These are phyloP conservation scores for Luffia ferchaultella DNA, from an alignment of 2,888 invertebrate species.

Conservation along the genomic window DNA sequence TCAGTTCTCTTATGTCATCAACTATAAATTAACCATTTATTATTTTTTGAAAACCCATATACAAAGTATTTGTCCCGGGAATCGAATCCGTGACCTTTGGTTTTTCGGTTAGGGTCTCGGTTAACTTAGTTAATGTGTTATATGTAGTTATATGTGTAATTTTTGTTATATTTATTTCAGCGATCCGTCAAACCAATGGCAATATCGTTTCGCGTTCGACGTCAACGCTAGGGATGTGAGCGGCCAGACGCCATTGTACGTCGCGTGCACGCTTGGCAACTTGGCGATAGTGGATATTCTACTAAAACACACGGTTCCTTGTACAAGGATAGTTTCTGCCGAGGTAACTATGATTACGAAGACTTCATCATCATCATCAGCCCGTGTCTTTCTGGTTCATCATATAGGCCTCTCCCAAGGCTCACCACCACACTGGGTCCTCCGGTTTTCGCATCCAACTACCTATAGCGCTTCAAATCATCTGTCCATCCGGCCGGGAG, in stretches of 20 bases:
- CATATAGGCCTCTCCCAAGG: too few species aligned
- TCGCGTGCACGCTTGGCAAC: slow-evolving; percentile 87
- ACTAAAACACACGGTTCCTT: slow-evolving; percentile 70
- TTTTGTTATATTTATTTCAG: slow-evolving; percentile 35
- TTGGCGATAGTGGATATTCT: slow-evolving; percentile 79
- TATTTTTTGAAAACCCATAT: not conserved
- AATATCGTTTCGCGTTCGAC: slow-evolving; percentile 91
- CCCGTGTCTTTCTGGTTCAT: too few species aligned
- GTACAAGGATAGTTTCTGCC: not conserved
- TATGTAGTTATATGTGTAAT: too few species aligned
- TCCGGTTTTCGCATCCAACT: too few species aligned
- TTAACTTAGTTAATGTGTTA: too few species aligned
- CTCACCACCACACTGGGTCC: too few species aligned
- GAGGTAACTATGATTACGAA: not conserved
- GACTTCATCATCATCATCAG: too few species aligned
- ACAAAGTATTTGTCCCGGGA: too few species aligned
- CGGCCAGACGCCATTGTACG: slow-evolving; percentile 90
- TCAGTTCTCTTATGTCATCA: not conserved
- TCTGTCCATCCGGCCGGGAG: too few species aligned
- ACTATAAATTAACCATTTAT: not conserved
- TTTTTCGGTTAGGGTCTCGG: too few species aligned
- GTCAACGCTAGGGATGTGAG: slow-evolving; percentile 90
- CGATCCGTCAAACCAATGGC: slow-evolving; percentile 77
- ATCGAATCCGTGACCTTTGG: too few species aligned
- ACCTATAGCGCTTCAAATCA: too few species aligned